Evolutionary conservation across 2,113 vertebrate genomes (phyloP).

Genomic region (Odocoileus virginianus): DNA sequence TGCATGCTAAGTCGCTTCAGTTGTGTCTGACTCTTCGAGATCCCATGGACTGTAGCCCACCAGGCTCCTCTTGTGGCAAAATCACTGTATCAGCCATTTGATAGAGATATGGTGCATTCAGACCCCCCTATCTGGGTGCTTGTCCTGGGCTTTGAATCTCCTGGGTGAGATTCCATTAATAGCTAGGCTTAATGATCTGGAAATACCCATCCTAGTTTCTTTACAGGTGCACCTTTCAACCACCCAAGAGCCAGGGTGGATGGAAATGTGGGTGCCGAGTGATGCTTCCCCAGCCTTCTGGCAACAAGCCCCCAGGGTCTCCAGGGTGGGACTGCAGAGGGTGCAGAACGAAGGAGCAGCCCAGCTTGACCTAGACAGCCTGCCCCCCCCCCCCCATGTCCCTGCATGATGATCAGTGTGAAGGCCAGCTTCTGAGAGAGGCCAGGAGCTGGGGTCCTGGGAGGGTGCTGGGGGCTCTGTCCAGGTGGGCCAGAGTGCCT

Average conservation of each 20-base stretch:
- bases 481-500: background rate
- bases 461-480: background rate
- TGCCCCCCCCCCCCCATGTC: fast-evolving
- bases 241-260: background rate
- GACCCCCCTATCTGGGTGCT: background rate
- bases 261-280: too few relatives aligned
- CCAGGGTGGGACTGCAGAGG: background rate
- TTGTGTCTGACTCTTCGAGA: background rate
- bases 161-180: background rate
- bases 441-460: background rate
- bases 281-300: background rate
- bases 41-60: background rate
- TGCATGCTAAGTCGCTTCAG: background rate
- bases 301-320: background rate
- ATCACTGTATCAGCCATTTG: background rate
- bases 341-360: background rate
- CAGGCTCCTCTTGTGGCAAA: background rate
- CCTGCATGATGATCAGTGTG: background rate
- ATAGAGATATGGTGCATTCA: background rate
- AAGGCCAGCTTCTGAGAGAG: background rate
- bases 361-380: background rate
- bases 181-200: background rate
- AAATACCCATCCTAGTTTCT: background rate
- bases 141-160: background rate
- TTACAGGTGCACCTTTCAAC: fast-evolving